Evolutionary conservation across 2,888 invertebrate species (phyloP), one percentile per base, ranked within the genome.

Genomic region (Petrolisthes manimaculis): DNA sequence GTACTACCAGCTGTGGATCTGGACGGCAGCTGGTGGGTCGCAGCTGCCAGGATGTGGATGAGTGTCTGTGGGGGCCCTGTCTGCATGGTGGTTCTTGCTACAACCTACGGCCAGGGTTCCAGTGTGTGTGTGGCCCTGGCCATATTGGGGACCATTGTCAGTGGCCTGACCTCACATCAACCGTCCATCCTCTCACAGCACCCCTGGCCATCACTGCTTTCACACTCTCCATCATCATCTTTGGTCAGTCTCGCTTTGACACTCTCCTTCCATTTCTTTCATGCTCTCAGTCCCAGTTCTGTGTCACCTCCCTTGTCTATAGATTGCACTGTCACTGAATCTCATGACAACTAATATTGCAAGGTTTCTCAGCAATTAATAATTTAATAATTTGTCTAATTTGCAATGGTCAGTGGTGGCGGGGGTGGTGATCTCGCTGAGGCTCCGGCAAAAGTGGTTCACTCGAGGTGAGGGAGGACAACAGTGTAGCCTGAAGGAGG

Each of bases 91-190:
- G 86, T 55, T 37, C 86, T 24, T 86, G 86, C 80, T 86, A 86
- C 56, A 80, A 86, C 86, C 86, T 86, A 6, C 55, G 53, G n/a
- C 86, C 86, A 3, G 86, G 81, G 5, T 86, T 77, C 81, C 86
- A 74, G 74, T 86, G 86, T 61, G 74, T 86, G 12, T 86, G 86
- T 9, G 86, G 86, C 54, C 86, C 86, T 6, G 81, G 75, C 81
- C 81, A 86, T 75, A 5, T 61, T 0, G 86, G 86, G 9, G 81
- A 81, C 8, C 56, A 86, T 61, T 86, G 86, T 53, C 81, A 86
- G 81, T 86, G 86, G 86, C 71, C 86, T 37, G 21, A 86, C 14
- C 21, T 37, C 21, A 74, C 74, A 5, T 37, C 71, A 14, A 1
- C 74, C 14, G 81, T 71, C n/a, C 81, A 81, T 71, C 81, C 71